Evolutionary conservation across 2,888 invertebrate genomes (phyloP).

Genomic region (Epinotia brunnichana): DNA sequence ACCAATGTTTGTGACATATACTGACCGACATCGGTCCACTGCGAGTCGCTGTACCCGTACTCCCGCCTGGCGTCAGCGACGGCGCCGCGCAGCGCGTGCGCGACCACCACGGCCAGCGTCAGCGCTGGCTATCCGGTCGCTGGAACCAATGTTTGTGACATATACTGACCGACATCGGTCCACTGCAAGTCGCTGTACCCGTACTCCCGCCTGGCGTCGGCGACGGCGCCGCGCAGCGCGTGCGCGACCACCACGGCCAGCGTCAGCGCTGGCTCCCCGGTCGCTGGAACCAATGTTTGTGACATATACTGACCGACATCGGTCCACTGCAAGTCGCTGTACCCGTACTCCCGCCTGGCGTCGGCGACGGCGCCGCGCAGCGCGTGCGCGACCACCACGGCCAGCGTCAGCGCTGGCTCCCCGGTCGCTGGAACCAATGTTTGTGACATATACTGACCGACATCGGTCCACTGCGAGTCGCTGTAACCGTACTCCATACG

Average conservation of each 20-base stretch:
- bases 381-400: slow-evolving; percentile 81
- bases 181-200: slow-evolving; percentile 80
- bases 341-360: slow-evolving; percentile 85
- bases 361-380: slow-evolving; percentile 85
- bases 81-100: slow-evolving; percentile 85
- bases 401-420: slow-evolving; percentile 80
- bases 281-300: slow-evolving; percentile 64
- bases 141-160: slow-evolving; percentile 50
- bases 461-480: no score
- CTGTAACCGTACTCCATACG: no score
- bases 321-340: slow-evolving; percentile 80
- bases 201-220: slow-evolving; percentile 85
- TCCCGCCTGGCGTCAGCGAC: slow-evolving; percentile 85
- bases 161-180: slow-evolving; percentile 82
- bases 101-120: slow-evolving; percentile 72
- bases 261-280: slow-evolving; percentile 82
- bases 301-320: slow-evolving; percentile 78
- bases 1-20: no score
- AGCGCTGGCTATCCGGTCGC: slow-evolving; percentile 84
- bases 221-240: slow-evolving; percentile 85
- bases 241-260: slow-evolving; percentile 77
- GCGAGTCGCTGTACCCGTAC: slow-evolving; percentile 76
- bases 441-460: no score
- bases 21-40: slow-evolving; percentile 85
- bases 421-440: slow-evolving; percentile 79